phyloP scores from a whole-genome alignment of 2,113 vertebrate genomes.

The Phyllostomus hastatus region DNA sequence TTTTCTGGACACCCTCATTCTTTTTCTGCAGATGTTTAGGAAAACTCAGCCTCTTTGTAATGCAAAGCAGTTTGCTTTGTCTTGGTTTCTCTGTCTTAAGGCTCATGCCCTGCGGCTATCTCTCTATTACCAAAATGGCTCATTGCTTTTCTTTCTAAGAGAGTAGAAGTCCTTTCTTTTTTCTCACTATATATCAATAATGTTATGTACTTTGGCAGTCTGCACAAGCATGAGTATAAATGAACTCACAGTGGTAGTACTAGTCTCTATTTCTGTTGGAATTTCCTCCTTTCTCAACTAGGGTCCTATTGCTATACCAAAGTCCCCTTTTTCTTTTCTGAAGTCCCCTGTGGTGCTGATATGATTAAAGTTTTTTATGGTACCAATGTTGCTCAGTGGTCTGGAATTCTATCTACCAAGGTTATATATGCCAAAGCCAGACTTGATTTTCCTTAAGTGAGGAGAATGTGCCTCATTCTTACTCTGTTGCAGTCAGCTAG shows the following conservation, averaged over 20 bases:
- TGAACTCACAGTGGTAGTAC: background rate
- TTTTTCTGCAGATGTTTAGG: background rate
- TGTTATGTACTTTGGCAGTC: background rate
- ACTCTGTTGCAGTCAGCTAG: background rate
- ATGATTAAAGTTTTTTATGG: background rate
- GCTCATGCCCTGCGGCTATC: background rate
- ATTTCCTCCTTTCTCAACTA: background rate
- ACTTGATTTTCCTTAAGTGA: background rate
- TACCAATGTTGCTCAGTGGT: background rate
- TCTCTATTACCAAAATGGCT: background rate
- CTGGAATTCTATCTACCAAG: background rate
- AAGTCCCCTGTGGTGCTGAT: background rate
- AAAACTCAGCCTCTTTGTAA: background rate
- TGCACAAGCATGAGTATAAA: background rate
- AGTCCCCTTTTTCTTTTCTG: background rate
- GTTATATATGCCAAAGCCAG: background rate
- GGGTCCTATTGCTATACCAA: background rate
- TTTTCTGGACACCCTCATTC: background rate
- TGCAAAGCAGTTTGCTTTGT: background rate
- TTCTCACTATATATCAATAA: background rate
- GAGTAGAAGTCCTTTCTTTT: background rate
- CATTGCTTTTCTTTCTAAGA: background rate
- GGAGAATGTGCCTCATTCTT: background rate
- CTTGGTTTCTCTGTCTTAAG: background rate
- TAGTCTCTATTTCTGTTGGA: background rate